These are phyloP conservation scores for Dissostichus mawsoni DNA, from an alignment of 2,113 vertebrate genomes.

Conservation along the genomic window DNA sequence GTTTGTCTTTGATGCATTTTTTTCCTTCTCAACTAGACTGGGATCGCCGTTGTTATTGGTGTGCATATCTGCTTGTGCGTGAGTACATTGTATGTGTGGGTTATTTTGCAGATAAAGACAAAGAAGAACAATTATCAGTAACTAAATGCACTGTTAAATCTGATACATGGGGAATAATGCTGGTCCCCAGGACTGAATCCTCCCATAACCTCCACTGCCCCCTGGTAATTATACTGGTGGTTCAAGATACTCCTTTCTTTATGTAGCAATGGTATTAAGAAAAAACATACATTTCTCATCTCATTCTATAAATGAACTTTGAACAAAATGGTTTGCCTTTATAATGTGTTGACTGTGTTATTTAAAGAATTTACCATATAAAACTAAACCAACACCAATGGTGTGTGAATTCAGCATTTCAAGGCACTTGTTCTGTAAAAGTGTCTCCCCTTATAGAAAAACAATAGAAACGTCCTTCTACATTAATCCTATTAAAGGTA, in stretches of 20 bases:
- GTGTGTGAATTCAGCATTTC: constrained; percentile 51
- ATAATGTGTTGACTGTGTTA: constrained; percentile 48
- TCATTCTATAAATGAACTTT: constrained; percentile 46
- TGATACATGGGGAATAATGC: not conserved
- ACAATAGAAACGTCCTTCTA: constrained; percentile 26
- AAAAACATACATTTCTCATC: constrained; percentile 52
- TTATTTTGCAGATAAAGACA: constrained; percentile 46
- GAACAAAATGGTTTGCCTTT: constrained; percentile 57
- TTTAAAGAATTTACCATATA: constrained; percentile 55
- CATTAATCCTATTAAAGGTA: constrained; percentile 48
- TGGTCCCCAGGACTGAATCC: constrained; percentile 54
- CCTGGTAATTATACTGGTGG: constrained; percentile 41
- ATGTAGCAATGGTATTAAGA: constrained; percentile 71
- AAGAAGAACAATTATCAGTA: constrained; percentile 47
- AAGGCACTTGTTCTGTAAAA: constrained; percentile 43
- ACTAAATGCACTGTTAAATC: constrained; percentile 55
- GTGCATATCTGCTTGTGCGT: constrained; percentile 44
- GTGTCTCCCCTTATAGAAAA: constrained; percentile 42
- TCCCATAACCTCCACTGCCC: constrained; percentile 33
- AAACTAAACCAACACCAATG: constrained; percentile 58
- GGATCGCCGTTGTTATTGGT: constrained; percentile 44
- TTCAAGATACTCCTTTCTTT: constrained; percentile 61
- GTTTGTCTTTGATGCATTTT: constrained; percentile 59
- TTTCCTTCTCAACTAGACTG: constrained; percentile 50
- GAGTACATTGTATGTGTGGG: constrained; percentile 27